Evolutionary conservation across 2,888 invertebrate species (phyloP), one percentile per base, ranked within the genome.

Genomic region (Trissoscelio sp.): DNA sequence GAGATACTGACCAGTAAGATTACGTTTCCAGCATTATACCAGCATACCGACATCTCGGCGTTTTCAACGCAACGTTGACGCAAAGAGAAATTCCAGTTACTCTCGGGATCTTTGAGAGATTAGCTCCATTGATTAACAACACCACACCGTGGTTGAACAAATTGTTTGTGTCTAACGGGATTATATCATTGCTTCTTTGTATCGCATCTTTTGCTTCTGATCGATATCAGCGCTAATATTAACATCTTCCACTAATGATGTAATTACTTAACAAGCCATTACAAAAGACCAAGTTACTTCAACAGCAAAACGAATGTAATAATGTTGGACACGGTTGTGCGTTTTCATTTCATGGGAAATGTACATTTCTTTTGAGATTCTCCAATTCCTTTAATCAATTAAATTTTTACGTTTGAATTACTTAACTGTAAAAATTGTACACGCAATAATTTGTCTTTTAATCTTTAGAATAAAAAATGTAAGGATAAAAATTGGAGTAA

Each of bases 51-150:
- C 62, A 34, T 53, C 51, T 53, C 55, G 48, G 58, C 46, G 57
- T 69, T 70, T 72, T 55, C 53, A 62, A 37, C 55, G 20, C 66
- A 24, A 67, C 64, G 55, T 67, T 46, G 78, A 84, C 64, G 66
- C 81, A 58, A 53, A 79, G 83, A 81, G 87, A 70, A 84, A 85
- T 87, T 85, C 82, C 84, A 81, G 48, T 81, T 80, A 69, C 82
- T 51, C 78, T 20, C 75, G 34, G 73, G 79, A 72, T 70, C 67
- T 83, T 73, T 81, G 55, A 72, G 83, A 84, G 85, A 87, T 87
- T 86, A 87, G 81, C 84, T 85, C 57, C 79, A 83, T 86, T 83
- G 87, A 85, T 83, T 85, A 85, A 86, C 86, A 85, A 86, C 85
- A 62, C 84, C 73, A 83, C 83, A 78, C 82, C 84, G 83, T 85